Evolutionary conservation across 2,113 vertebrate genomes (phyloP).

Genomic region (Seriola dumerili): DNA sequence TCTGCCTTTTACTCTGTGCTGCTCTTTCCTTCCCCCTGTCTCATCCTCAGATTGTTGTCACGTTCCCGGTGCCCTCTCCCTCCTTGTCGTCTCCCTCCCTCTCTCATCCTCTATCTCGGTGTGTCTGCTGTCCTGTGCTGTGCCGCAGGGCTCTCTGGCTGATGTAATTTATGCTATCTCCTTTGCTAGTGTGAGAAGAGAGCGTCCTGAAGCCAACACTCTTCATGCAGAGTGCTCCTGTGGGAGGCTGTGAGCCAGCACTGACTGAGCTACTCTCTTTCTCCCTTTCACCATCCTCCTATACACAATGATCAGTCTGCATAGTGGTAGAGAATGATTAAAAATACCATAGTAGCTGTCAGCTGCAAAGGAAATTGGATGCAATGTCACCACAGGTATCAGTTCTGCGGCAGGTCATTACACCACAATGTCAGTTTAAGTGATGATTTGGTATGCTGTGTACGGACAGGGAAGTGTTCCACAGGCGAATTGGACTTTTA

Average conservation of each 20-base stretch:
- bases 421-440: conserved; percentile 21
- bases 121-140: conserved; percentile 54
- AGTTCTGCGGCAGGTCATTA: neutral
- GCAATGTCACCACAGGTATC: conserved; percentile 6
- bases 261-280: conserved; percentile 31
- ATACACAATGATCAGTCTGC: conserved; percentile 36
- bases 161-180: conserved; percentile 79
- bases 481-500: conserved; percentile 24
- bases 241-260: conserved; percentile 67
- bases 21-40: conserved; percentile 25
- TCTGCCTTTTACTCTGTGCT: conserved; percentile 32
- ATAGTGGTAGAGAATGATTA: conserved; percentile 26
- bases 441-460: conserved; percentile 1
- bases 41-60: conserved; percentile 56
- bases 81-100: neutral
- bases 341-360: conserved; percentile 18
- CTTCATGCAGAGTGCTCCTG: conserved; percentile 76
- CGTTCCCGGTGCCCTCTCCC: conserved; percentile 28
- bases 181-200: conserved; percentile 61
- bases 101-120: conserved; percentile 38
- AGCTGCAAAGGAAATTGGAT: conserved; percentile 25
- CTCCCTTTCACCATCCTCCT: conserved; percentile 21
- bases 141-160: conserved; percentile 70
- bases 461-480: conserved; percentile 9
- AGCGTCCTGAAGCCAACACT: conserved; percentile 62